These are phyloP conservation scores for Schizaphis graminum DNA, from an alignment of 2,888 invertebrate species.

Conservation along the genomic window DNA sequence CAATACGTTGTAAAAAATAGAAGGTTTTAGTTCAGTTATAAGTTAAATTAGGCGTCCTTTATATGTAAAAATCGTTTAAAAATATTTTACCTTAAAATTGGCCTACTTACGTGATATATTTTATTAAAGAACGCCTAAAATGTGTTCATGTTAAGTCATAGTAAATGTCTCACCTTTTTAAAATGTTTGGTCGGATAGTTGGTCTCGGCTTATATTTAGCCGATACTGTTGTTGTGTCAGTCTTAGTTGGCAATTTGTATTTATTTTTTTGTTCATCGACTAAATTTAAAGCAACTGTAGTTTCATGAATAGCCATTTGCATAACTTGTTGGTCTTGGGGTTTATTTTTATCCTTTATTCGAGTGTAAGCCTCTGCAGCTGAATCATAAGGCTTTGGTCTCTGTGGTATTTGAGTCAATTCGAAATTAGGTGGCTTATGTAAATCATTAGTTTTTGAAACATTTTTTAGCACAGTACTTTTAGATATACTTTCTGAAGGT, in stretches of 20 bases:
- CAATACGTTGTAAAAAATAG: neutral
- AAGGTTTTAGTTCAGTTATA: slow-evolving; percentile 34
- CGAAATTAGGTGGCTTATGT: slow-evolving; percentile 18
- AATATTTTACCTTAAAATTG: neutral
- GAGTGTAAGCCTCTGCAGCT: slow-evolving; percentile 57
- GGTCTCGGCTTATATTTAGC: slow-evolving; percentile 54
- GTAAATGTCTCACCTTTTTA: slow-evolving; percentile 62
- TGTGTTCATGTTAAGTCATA: slow-evolving; percentile 48
- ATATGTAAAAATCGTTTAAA: neutral
- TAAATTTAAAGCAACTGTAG: slow-evolving; percentile 53
- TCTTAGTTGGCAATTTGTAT: slow-evolving; percentile 48
- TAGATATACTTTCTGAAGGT: slow-evolving; percentile 52
- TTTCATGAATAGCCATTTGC: slow-evolving; percentile 57
- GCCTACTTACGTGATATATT: slow-evolving; percentile 19
- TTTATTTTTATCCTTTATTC: slow-evolving; percentile 57
- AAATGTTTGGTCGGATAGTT: slow-evolving; percentile 57
- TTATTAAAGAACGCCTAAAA: slow-evolving; percentile 54
- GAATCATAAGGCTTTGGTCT: slow-evolving; percentile 58
- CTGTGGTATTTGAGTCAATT: neutral
- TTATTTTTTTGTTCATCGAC: slow-evolving; percentile 43
- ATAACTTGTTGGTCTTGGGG: slow-evolving; percentile 42
- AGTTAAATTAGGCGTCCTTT: slow-evolving; percentile 53
- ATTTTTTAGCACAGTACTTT: slow-evolving; percentile 55
- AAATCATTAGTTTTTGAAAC: slow-evolving; percentile 44
- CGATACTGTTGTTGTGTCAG: slow-evolving; percentile 61